Percentiles rank a stretch among this genome's conserved stretches.
Conservation (phyloP, 1,140 invertebrate species). For the Trinorchestia longiramus region DNA sequence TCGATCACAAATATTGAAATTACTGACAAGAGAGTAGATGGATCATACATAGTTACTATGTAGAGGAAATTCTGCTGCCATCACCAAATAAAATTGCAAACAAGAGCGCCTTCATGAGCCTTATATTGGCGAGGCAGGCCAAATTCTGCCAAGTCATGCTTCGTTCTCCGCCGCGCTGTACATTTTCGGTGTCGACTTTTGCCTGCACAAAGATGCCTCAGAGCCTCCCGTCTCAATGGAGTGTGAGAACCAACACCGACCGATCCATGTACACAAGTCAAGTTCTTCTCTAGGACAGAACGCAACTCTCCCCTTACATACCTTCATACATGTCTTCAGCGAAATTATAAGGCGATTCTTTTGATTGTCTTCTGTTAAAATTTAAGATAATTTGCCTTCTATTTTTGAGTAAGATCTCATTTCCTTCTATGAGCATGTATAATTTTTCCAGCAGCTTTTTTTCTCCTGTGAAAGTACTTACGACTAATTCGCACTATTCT, state of each 20-base stretch:
- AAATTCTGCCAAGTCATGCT: not conserved
- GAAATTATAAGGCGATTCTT: not conserved
- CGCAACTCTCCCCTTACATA: not conserved
- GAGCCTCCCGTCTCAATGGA: not conserved
- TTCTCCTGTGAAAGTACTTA: not conserved
- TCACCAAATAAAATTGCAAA: not conserved
- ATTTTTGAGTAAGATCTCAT: not conserved
- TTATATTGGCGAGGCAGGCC: not conserved
- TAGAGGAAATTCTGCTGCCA: not conserved
- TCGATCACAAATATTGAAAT: not conserved
- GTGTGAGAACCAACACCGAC: constrained; percentile 12
- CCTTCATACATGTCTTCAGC: not conserved
- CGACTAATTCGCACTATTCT: not conserved
- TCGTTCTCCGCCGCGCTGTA: not conserved
- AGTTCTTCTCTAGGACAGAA: not conserved
- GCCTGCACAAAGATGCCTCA: constrained; percentile 26
- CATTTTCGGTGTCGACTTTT: not conserved
- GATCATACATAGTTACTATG: not conserved
- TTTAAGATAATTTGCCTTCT: not conserved
- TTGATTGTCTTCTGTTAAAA: not conserved
- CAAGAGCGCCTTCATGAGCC: constrained; percentile 31
- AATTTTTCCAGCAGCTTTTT: not conserved
- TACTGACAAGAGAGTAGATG: not conserved
- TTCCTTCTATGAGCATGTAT: not conserved
- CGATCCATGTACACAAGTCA: not conserved